phyloP scores from a whole-genome alignment of 2,797 vertebrate species.

The Eurystomus glaucurus region DNA sequence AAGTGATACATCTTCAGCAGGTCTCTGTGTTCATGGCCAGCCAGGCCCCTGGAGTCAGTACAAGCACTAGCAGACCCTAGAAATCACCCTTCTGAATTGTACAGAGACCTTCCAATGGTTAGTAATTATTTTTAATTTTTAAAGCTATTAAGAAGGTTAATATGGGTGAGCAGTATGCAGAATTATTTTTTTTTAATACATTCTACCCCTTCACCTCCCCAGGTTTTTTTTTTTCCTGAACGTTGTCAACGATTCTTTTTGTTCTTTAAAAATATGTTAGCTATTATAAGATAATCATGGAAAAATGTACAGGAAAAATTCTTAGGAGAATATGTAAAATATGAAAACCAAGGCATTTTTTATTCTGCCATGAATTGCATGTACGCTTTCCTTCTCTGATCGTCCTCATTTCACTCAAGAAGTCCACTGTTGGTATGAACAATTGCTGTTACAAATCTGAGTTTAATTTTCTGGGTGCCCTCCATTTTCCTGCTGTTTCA shows the following conservation, averaged over 20 bases:
- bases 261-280: not conserved
- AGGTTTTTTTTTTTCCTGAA: not conserved
- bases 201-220: rapidly evolving
- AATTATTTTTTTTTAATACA: not conserved
- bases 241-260: not conserved
- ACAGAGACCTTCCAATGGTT: not conserved
- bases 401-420: not conserved
- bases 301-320: not conserved
- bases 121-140: not conserved
- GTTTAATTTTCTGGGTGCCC: not conserved
- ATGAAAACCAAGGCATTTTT: not conserved
- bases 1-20: not conserved
- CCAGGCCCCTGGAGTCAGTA: not conserved
- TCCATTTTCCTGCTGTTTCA: not conserved
- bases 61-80: not conserved
- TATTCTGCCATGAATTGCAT: not conserved
- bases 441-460: not conserved
- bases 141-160: not conserved
- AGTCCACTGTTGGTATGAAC: not conserved
- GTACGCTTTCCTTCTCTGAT: not conserved
- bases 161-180: not conserved
- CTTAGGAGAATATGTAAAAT: not conserved
- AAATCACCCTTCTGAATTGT: not conserved
- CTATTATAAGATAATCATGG: not conserved
- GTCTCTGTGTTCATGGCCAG: not conserved